Evolutionary conservation across 2,888 invertebrate genomes (phyloP), one percentile per base, ranked within the genome.

Genomic region (Anorthoa munda): DNA sequence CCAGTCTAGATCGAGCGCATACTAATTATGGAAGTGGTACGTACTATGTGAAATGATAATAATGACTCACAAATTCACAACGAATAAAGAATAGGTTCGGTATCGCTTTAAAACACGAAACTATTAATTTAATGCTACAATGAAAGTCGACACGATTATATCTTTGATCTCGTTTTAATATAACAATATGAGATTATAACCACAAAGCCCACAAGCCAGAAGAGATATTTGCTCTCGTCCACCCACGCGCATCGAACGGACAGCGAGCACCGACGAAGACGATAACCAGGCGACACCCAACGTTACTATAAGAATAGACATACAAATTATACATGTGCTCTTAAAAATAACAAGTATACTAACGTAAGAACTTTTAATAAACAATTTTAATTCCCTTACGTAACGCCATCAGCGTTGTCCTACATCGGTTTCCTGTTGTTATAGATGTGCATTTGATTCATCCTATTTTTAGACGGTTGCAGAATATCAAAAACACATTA

Each of bases 391-490:
- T 67, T 75, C 60, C 26, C 46, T 81, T 81, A 39, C 60, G 61
- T 70, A 72, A 78, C 63, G 48, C 59, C 68, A 65, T 64, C 61
- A 66, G 61, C 60, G 66, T 61, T 75, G 85, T 82, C 85, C 83
- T 82, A 85, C 73, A 79, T 82, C 13, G 31, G 68, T 71, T 82
- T 83, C 83, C 83, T 82, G 85, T 73, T 72, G 59, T 68, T 66
- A 63, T 68, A 73, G 51, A 72, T 70, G 67, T 82, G 71, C 66
- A 78, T 82, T 84, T 75, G 55, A 66, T 72, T 63, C 56, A 74
- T 71, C 21, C 75, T 83, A 85, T 83, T 85, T 85, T 74, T 82
- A 85, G 73, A 60, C 11, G 69, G 82, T 78, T 69, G 69, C 69
- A 69, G 66, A 75, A 74, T 73, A 72, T 55, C 21, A 66, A 69